These are phyloP conservation scores for Odontamblyopus lacepedii DNA, from an alignment of 2,797 vertebrate genomes.

Conservation along the genomic window DNA sequence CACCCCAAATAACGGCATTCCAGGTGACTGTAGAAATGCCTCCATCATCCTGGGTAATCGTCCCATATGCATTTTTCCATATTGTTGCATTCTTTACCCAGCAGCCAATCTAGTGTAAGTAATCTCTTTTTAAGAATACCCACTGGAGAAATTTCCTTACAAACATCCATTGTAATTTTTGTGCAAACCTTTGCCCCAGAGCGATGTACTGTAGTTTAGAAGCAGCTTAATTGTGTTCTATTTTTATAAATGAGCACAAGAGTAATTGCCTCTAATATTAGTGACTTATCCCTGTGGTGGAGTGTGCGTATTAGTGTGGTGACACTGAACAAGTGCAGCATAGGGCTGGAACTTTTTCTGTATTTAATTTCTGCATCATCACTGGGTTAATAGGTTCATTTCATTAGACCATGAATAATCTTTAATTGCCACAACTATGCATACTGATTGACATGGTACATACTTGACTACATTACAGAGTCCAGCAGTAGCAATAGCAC, in stretches of 20 bases:
- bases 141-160: not conserved
- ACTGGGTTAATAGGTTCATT: not conserved
- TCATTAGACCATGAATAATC: not conserved
- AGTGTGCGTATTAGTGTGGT: constrained; percentile 5
- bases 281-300: not conserved
- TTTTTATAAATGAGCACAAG: constrained; percentile 7
- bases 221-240: constrained; percentile 4
- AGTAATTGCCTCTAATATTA: not conserved
- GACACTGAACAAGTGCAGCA: not conserved
- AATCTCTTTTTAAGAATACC: not conserved
- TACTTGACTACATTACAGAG: too few species aligned
- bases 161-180: not conserved
- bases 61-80: too few species aligned
- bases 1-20: too few species aligned
- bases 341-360: too few species aligned
- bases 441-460: too few species aligned
- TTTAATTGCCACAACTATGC: too few species aligned
- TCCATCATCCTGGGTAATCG: too few species aligned
- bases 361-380: too few species aligned
- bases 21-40: too few species aligned
- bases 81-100: too few species aligned
- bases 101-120: too few species aligned
- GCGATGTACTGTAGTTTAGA: not conserved
- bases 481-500: too few species aligned
- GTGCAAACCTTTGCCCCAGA: not conserved